These are phyloP conservation scores for Muschampia plurimacula DNA, from an alignment of 2,888 invertebrate species.

Conservation along the genomic window DNA sequence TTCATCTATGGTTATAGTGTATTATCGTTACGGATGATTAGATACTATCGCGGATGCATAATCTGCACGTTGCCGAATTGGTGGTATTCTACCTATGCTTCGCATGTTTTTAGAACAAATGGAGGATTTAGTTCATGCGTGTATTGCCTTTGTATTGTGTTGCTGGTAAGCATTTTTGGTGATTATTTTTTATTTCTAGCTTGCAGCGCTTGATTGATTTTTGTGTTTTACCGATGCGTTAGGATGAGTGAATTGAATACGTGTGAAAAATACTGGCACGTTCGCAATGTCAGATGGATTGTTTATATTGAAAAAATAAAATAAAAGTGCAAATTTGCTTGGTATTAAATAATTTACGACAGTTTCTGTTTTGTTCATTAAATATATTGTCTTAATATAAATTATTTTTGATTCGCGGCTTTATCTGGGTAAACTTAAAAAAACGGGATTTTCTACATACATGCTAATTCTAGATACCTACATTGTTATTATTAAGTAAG, in stretches of 20 bases:
- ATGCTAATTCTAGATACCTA: no score
- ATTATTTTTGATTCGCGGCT: no score
- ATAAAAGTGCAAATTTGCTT: not conserved
- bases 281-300: not conserved
- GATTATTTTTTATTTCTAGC: slow-evolving; percentile 25
- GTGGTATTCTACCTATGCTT: slow-evolving; percentile 8
- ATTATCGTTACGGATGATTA: slow-evolving; percentile 34
- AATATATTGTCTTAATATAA: not conserved
- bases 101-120: slow-evolving; percentile 34
- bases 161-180: slow-evolving; percentile 25
- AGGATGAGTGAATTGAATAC: slow-evolving; percentile 5
- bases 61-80: slow-evolving; percentile 32
- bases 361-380: not conserved
- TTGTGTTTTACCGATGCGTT: slow-evolving; percentile 11
- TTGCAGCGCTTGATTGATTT: slow-evolving; percentile 15
- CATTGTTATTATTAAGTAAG: no score
- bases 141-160: slow-evolving; percentile 35
- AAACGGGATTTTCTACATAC: no score
- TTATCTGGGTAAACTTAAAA: no score
- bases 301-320: not conserved
- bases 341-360: not conserved
- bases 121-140: slow-evolving; percentile 36
- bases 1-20: slow-evolving; percentile 17
- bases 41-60: slow-evolving; percentile 29
- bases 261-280: slow-evolving; percentile 9